phyloP scores from a whole-genome alignment of 2,888 invertebrate species.

The Tiliacea aurago region DNA sequence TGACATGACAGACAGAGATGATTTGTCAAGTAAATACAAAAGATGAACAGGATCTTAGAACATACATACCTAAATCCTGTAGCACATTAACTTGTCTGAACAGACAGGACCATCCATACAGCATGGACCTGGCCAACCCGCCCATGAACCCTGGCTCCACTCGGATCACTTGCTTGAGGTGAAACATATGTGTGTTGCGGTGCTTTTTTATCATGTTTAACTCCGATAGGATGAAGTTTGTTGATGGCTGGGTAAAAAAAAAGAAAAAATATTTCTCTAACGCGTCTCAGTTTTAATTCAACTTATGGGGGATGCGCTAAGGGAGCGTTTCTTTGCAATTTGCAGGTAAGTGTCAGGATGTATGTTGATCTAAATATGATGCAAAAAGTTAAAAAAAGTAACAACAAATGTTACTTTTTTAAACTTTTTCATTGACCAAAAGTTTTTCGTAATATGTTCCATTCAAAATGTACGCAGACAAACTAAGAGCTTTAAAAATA shows the following conservation, averaged over 20 bases:
- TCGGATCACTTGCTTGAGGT: constrained; percentile 91
- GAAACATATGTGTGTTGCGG: constrained; percentile 91
- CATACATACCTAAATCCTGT: constrained; percentile 73
- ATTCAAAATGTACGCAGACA: no score
- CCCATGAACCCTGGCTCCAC: constrained; percentile 89
- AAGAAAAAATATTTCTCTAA: neutral
- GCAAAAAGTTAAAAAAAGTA: no score
- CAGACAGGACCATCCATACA: constrained; percentile 90
- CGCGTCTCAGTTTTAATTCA: neutral
- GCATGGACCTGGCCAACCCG: constrained; percentile 87
- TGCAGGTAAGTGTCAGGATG: no score
- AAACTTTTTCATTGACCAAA: no score
- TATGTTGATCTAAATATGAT: no score
- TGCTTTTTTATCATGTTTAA: constrained; percentile 92
- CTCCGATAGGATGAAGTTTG: constrained; percentile 93
- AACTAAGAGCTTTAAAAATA: no score
- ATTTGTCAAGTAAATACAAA: no score
- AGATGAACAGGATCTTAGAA: neutral
- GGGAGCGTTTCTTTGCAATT: no score
- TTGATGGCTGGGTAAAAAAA: constrained; percentile 89
- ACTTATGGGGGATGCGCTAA: no score
- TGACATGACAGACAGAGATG: no score
- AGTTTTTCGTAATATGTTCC: no score
- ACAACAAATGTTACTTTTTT: no score
- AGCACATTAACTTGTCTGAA: constrained; percentile 73